Conservation (phyloP, 2,113 vertebrate species). For the Hydrochoerus hydrochaeris region DNA sequence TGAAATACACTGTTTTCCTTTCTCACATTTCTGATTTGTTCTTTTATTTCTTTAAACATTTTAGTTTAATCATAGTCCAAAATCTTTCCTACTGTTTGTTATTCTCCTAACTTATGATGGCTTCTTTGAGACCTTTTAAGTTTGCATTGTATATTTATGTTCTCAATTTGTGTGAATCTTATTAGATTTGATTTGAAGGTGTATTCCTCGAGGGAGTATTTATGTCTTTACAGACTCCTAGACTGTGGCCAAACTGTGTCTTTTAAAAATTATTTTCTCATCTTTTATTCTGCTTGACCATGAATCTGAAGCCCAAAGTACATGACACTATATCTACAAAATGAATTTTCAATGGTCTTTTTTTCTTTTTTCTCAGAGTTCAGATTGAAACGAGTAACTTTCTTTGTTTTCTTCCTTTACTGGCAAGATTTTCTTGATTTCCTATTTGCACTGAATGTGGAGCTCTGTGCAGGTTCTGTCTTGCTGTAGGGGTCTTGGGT, state of each 20-base stretch:
- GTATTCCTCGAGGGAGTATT: not conserved
- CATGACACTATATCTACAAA: not conserved
- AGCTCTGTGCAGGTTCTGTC: not conserved
- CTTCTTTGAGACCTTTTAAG: not conserved
- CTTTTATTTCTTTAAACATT: constrained; percentile 32
- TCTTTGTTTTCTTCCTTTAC: not conserved
- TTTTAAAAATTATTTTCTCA: constrained; percentile 2
- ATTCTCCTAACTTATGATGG: not conserved
- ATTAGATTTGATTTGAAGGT: not conserved
- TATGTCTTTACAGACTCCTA: not conserved
- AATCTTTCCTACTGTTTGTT: not conserved
- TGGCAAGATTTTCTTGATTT: not conserved
- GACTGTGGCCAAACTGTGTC: not conserved
- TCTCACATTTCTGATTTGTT: not conserved
- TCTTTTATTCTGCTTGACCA: not conserved
- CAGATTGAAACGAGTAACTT: not conserved
- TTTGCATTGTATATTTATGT: not conserved
- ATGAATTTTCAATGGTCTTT: not conserved
- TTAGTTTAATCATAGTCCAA: not conserved
- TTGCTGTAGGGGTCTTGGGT: not conserved
- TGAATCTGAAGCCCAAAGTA: not conserved
- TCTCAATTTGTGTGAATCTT: not conserved
- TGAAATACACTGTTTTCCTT: not conserved
- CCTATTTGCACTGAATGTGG: not conserved
- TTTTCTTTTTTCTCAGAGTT: not conserved